phyloP scores from a whole-genome alignment of 2,888 invertebrate genomes.

The Cyclophora albipunctata region DNA sequence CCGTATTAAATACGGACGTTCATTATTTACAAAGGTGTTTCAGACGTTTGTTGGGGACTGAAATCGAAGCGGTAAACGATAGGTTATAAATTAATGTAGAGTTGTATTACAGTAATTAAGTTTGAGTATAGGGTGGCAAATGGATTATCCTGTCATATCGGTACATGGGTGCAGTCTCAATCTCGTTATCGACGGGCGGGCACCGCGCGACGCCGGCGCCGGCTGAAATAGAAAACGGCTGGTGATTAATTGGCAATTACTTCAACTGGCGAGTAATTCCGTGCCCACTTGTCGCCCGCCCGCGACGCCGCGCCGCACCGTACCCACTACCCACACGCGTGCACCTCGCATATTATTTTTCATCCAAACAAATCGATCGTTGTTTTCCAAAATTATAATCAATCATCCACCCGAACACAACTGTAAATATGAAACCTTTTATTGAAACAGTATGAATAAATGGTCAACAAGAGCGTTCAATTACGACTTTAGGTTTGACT shows the following conservation, averaged over 20 bases:
- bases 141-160: constrained; percentile 24
- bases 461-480: no score
- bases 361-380: constrained; percentile 41
- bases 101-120: constrained; percentile 13
- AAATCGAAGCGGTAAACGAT: constrained; percentile 3
- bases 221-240: constrained; percentile 70
- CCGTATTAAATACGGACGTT: constrained; percentile 11
- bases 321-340: constrained; percentile 24
- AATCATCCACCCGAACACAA: constrained; percentile 4
- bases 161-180: constrained; percentile 40
- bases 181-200: constrained; percentile 42
- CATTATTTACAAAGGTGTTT: constrained; percentile 17
- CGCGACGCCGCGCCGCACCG: constrained; percentile 42
- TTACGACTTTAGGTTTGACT: no score
- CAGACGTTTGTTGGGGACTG: constrained; percentile 10
- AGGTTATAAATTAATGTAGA: constrained; percentile 13
- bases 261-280: constrained; percentile 59
- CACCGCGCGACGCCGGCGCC: constrained; percentile 23
- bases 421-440: background rate
- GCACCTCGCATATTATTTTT: constrained; percentile 47
- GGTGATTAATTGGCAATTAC: constrained; percentile 74
- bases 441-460: no score
- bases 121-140: constrained; percentile 11
- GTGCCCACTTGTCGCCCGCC: constrained; percentile 60
- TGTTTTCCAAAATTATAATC: constrained; percentile 3